Evolutionary conservation across 2,888 invertebrate species (phyloP), one percentile per base, ranked within the genome.

Genomic region (Aplocera efformata): DNA sequence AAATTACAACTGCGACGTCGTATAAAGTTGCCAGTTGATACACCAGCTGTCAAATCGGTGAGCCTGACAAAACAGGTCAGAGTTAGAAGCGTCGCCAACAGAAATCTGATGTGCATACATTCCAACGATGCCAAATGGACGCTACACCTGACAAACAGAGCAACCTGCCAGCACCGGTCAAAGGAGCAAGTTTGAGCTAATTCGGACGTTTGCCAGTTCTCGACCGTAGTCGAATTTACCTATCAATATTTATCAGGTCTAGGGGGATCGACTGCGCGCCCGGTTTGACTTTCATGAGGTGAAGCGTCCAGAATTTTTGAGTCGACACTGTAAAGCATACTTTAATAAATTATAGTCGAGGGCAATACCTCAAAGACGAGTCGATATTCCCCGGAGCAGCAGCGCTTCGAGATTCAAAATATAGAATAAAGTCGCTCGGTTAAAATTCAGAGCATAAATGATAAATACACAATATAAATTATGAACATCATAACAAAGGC

Each of bases 101-200:
- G 43, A 42, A 50, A 47, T 44, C 39, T 9, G 27, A 23, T 35
- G 26, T 41, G 47, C 40, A 45, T 35, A 46, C 47, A 41, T 28
- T 35, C 32, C 45, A 38, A 43, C 48, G 54, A 57, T 51, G 53
- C 53, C 52, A 47, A 59, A 57, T 53, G 52, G 37, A 41, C 45
- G 45, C 50, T 56, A 63, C 60, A 60, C 56, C 60, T 58, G 57
- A 63, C 69, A 67, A 71, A 68, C 66, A 69, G 50, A 33, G 35
- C 48, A 26, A 30, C 55, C 57, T 50, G 49, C 52, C 48, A 55
- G 45, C 56, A 47, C 48, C 58, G 58, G 63, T 60, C 63, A 79
- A 77, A 76, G 73, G 73, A 69, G 60, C 66, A 69, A 76, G 69
- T 78, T 78, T 62, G 70, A 59, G 71, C 69, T 79, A 78, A 77